phyloP scores from a whole-genome alignment of 2,888 invertebrate species.

The Mythimna vitellina region DNA sequence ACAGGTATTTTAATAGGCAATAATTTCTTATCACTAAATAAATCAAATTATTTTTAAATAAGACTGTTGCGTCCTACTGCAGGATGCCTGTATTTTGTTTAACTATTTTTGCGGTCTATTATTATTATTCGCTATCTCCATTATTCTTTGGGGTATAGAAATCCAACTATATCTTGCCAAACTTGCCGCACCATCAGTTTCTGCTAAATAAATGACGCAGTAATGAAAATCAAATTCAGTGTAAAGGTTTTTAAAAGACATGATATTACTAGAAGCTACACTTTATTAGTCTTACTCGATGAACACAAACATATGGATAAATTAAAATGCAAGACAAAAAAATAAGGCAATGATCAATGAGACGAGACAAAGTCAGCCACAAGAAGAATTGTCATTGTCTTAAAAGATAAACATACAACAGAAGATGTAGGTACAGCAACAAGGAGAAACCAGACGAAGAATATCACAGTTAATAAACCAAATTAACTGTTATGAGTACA shows the following conservation, averaged over 20 bases:
- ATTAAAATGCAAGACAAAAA: background rate
- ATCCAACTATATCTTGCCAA: too few species aligned
- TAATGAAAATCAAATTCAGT: too few species aligned
- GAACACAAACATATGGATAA: background rate
- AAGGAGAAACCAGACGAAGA: slow-evolving; percentile 27
- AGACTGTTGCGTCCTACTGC: too few species aligned
- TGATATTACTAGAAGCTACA: background rate
- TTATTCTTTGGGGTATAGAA: too few species aligned
- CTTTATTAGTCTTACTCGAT: background rate
- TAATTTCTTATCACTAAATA: too few species aligned
- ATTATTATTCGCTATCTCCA: too few species aligned
- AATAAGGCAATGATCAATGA: background rate
- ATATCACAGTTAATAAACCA: slow-evolving; percentile 54
- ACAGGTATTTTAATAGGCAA: background rate
- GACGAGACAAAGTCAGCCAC: background rate
- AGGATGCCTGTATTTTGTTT: too few species aligned
- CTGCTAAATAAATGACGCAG: too few species aligned
- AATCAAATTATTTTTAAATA: too few species aligned
- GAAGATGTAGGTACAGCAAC: background rate
- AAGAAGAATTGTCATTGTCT: background rate
- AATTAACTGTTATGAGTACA: slow-evolving; percentile 51
- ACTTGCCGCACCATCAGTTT: too few species aligned
- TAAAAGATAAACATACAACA: background rate
- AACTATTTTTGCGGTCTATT: too few species aligned
- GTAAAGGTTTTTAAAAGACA: background rate